Conservation (phyloP, 2,113 vertebrate genomes). For the Pelecanus crispus region DNA sequence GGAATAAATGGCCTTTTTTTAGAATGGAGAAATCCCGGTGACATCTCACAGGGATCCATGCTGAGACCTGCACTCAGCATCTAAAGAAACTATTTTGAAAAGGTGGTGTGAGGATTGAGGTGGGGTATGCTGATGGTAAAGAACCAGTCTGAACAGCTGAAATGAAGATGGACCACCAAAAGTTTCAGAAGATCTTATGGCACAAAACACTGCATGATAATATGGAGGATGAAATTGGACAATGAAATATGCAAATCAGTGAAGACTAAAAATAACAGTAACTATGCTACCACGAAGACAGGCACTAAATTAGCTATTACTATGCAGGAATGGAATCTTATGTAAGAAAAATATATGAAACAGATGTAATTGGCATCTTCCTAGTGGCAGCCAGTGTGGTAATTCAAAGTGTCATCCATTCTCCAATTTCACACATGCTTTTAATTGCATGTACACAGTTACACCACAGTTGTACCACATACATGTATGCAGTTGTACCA, state of each 20-base stretch:
- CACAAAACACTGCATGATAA: not conserved
- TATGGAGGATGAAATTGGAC: not conserved
- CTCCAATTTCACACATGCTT: not conserved
- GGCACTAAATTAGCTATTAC: not conserved
- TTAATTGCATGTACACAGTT: not conserved
- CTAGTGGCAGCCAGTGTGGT: not conserved
- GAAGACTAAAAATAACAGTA: not conserved
- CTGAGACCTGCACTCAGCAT: not conserved
- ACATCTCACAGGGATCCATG: not conserved
- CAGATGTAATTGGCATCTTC: not conserved
- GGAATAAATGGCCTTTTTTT: not conserved
- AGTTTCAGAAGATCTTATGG: not conserved
- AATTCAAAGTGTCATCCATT: not conserved
- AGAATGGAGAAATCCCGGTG: not conserved
- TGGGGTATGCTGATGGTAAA: not conserved
- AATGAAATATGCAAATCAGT: not conserved
- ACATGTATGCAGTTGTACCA: not conserved
- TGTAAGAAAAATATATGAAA: not conserved
- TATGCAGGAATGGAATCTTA: not conserved
- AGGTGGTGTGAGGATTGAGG: not conserved
- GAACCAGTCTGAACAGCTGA: not conserved
- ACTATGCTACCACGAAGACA: not conserved
- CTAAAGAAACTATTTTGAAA: not conserved
- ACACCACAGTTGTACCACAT: not conserved
- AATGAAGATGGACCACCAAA: not conserved